Conservation (phyloP, 2,797 vertebrate genomes). For the Artibeus lituratus region DNA sequence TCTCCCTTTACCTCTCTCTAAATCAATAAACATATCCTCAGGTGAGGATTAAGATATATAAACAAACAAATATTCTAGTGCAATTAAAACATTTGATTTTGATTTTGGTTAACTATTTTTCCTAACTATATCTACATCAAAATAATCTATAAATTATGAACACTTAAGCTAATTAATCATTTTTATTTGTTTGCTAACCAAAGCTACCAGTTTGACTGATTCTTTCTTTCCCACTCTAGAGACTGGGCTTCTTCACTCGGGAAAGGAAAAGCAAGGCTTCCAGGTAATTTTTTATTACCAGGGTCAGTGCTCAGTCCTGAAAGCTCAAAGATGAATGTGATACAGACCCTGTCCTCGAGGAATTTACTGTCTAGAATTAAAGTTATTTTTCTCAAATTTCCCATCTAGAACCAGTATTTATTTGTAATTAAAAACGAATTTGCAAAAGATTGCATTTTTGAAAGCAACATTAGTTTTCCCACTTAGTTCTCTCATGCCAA, state of each 20-base stretch:
- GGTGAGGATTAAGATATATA: background rate
- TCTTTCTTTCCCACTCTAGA: background rate
- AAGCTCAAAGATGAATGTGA: background rate
- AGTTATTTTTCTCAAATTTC: background rate
- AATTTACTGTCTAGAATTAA: background rate
- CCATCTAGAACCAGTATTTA: slow-evolving; percentile 1
- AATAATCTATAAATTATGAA: slow-evolving; percentile 16
- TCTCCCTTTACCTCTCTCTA: background rate
- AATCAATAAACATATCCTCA: background rate
- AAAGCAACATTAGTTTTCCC: slow-evolving; percentile 15
- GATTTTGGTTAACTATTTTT: background rate
- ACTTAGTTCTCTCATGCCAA: background rate
- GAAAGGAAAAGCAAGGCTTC: background rate
- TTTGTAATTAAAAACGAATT: slow-evolving; percentile 22
- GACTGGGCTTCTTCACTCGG: background rate
- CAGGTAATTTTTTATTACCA: background rate
- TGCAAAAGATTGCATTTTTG: slow-evolving; percentile 1
- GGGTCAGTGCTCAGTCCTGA: background rate
- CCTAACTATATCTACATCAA: background rate
- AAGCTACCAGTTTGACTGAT: background rate
- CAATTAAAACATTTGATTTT: background rate
- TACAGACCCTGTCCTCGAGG: background rate
- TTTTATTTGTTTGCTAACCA: background rate
- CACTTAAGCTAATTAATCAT: background rate
- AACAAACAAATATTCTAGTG: background rate